Evolutionary conservation across 2,113 vertebrate genomes (phyloP).

Genomic region (Alligator sinensis): DNA sequence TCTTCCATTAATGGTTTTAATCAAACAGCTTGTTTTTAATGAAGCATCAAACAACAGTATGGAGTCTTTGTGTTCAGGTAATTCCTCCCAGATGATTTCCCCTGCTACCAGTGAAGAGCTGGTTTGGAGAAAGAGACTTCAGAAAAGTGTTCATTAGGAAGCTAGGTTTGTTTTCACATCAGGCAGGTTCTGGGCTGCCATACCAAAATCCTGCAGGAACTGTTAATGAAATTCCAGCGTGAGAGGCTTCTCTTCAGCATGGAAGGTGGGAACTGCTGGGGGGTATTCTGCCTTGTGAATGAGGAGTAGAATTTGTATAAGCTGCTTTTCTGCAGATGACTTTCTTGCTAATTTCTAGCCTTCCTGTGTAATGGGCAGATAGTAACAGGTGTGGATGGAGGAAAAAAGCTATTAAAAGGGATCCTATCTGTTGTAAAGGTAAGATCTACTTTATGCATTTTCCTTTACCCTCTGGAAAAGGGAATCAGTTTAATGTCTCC

Average conservation of each 20-base stretch:
- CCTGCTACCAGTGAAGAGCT: background rate
- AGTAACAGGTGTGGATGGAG: background rate
- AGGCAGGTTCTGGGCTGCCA: background rate
- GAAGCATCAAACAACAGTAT: background rate
- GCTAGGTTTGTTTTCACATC: background rate
- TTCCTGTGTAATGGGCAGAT: background rate
- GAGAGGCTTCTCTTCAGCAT: background rate
- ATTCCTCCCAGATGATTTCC: background rate
- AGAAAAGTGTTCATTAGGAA: background rate
- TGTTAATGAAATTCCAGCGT: background rate
- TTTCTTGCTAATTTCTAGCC: background rate
- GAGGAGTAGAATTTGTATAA: background rate
- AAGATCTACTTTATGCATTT: too few relatives aligned
- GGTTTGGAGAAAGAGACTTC: background rate
- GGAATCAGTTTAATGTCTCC: too few relatives aligned
- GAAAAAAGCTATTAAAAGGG: background rate
- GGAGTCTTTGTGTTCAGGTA: background rate
- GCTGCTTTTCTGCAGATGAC: background rate
- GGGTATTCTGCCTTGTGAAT: accelerated
- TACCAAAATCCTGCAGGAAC: background rate
- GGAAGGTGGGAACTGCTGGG: background rate
- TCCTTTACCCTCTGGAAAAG: too few relatives aligned
- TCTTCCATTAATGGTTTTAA: background rate
- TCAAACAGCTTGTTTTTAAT: background rate
- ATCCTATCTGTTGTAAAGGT: background rate